Percentiles rank a stretch among this genome's conserved stretches.
Evolutionary conservation across 2,797 vertebrate species (phyloP).

Genomic region (Ctenopoma multispine): DNA sequence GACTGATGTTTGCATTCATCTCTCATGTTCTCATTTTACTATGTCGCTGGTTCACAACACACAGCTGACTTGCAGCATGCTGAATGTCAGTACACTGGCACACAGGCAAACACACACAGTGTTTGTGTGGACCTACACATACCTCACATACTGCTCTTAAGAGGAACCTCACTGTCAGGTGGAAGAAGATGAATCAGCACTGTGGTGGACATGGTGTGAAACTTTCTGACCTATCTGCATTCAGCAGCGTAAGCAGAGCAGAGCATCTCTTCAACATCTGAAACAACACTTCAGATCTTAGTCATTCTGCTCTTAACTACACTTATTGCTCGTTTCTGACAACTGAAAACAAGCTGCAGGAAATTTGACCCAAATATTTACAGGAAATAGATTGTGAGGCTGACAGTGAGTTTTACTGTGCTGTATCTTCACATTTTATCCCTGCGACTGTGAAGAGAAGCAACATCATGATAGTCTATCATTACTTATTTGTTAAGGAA

Average conservation of each 20-base stretch:
- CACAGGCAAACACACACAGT: slow-evolving; percentile 22
- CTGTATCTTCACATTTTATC: neutral
- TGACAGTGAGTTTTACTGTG: neutral
- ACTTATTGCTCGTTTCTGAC: neutral
- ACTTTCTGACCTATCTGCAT: slow-evolving; percentile 18
- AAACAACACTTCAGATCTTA: neutral
- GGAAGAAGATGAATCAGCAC: neutral
- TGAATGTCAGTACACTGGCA: slow-evolving; percentile 51
- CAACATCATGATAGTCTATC: neutral
- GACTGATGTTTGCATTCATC: slow-evolving; percentile 58
- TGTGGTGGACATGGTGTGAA: neutral
- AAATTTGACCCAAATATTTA: neutral
- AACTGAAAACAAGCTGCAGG: neutral
- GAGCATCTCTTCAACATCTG: neutral
- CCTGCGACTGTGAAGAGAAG: neutral
- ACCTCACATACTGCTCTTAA: slow-evolving; percentile 50
- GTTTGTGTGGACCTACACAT: slow-evolving; percentile 35
- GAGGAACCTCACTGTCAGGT: slow-evolving; percentile 21
- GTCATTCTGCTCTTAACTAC: neutral
- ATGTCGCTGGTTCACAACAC: slow-evolving; percentile 37
- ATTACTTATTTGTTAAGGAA: neutral
- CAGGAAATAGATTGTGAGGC: neutral
- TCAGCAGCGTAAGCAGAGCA: slow-evolving; percentile 8
- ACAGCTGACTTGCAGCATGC: slow-evolving; percentile 31
- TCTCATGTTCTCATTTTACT: slow-evolving; percentile 46